phyloP scores from a whole-genome alignment of 2,797 vertebrate genomes.

The Picus viridis region DNA sequence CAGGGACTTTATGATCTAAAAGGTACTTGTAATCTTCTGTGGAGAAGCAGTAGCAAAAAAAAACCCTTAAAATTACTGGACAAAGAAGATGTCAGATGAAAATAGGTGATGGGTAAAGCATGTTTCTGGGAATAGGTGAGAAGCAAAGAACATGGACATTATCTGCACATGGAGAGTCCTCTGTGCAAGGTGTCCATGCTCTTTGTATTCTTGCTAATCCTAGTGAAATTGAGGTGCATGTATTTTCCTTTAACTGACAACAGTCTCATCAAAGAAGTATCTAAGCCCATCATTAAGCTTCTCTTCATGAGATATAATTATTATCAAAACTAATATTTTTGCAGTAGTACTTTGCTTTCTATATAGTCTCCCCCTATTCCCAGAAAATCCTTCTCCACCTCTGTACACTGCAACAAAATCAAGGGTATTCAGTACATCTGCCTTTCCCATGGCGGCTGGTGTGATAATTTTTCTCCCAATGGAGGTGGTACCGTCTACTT shows the following conservation, averaged over 20 bases:
- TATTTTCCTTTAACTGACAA: background rate
- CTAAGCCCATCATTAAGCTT: slow-evolving; percentile 7
- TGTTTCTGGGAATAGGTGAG: background rate
- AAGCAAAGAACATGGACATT: background rate
- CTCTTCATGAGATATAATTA: background rate
- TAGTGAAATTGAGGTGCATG: background rate
- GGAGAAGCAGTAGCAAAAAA: background rate
- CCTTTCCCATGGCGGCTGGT: background rate
- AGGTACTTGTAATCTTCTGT: background rate
- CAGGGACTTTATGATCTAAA: background rate
- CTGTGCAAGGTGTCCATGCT: background rate
- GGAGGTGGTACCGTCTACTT: background rate
- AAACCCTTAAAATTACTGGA: background rate
- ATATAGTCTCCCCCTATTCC: background rate
- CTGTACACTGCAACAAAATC: background rate
- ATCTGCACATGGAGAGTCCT: background rate
- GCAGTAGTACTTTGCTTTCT: background rate
- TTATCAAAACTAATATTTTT: background rate
- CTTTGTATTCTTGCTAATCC: background rate
- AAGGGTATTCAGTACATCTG: background rate
- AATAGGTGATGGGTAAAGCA: background rate
- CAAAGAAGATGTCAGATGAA: background rate
- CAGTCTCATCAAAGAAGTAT: background rate
- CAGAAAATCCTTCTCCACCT: background rate
- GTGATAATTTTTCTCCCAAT: background rate